Base-by-base conservation (phyloP, 2,797 vertebrate species). In the Oreochromis grahami region DNA sequence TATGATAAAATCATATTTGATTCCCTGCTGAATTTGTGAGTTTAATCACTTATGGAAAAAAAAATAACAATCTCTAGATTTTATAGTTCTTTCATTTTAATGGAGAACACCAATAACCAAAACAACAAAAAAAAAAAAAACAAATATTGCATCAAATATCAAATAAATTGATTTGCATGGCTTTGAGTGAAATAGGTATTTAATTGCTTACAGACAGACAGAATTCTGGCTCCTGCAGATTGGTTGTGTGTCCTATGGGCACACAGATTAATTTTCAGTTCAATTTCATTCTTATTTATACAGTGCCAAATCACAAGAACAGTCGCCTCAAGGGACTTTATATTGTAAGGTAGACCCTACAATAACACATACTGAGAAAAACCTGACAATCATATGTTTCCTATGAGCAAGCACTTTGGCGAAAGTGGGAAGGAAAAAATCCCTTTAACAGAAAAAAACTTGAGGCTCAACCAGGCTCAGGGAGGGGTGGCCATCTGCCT, bases 381-480 rank as follows among this genome's bases (percentile, higher is more conserved):
- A 24, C 21, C 52, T 12, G 8, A 55, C 52, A 55, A 55, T 55
- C 2, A 26, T 26, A 55, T 55, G 21, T 14, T 12, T 24, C 24
- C 52, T 55, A 8, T 55, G 52, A 26, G 4, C 52, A 55, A 52
- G 24, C 24, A 55, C 52, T 55, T 26, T 55, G 52, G 52, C 2
- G 1, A 55, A 24, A 55, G 12, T 55, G 21, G 24, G 24, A 26
- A 26, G 53, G 53, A 55, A 55, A 55, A 29, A 1, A 24, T 55
- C 53, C 24, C 24, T 29, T 55, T 29, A 55, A 56, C 53, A 29
- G 7, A 0, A 29, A 56, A 0, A 56, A 29, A 56, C 53, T 24
- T 53, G 7, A 53, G 3, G 52, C 53, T 56, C 53, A 56, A 26
- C 12, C 53, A 55, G 24, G 53, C 53, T 55, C 1, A 55, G 52